phyloP scores from a whole-genome alignment of 2,113 vertebrate species.

The Eublepharis macularius region DNA sequence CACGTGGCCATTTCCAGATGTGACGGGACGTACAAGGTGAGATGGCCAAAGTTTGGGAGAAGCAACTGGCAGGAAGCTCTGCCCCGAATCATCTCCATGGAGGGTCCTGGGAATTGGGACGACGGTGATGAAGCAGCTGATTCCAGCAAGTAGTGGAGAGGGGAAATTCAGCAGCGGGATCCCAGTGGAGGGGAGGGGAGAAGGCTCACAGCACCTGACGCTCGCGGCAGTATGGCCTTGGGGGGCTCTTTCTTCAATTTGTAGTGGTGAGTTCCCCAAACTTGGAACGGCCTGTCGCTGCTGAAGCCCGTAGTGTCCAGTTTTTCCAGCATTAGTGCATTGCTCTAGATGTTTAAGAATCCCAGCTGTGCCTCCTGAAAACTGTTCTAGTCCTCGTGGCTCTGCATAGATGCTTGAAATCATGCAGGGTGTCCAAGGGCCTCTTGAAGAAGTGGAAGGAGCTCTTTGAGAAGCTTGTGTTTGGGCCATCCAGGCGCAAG shows the following conservation, averaged over 20 bases:
- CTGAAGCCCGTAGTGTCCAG: too few relatives aligned
- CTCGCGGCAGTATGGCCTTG: too few relatives aligned
- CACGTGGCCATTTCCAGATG: neutral
- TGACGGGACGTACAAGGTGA: neutral
- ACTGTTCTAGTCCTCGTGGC: neutral
- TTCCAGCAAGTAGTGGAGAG: neutral
- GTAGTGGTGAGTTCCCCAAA: too few relatives aligned
- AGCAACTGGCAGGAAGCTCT: neutral
- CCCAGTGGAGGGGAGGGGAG: too few relatives aligned
- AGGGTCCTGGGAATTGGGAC: neutral
- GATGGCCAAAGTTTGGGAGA: neutral
- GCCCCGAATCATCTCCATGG: neutral
- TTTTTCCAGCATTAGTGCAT: too few relatives aligned
- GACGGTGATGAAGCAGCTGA: neutral
- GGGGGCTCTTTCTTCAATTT: too few relatives aligned
- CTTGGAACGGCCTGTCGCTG: too few relatives aligned
- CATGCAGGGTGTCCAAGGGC: neutral
- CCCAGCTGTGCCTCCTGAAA: too few relatives aligned
- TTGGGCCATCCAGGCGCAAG: neutral
- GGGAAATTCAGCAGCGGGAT: neutral
- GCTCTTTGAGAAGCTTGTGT: too few relatives aligned
- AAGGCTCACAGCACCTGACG: too few relatives aligned
- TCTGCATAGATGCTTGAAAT: neutral
- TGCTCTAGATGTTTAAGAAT: too few relatives aligned
- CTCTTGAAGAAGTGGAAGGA: too few relatives aligned